Conservation (phyloP, 2,113 vertebrate species). For the Sterna hirundo region DNA sequence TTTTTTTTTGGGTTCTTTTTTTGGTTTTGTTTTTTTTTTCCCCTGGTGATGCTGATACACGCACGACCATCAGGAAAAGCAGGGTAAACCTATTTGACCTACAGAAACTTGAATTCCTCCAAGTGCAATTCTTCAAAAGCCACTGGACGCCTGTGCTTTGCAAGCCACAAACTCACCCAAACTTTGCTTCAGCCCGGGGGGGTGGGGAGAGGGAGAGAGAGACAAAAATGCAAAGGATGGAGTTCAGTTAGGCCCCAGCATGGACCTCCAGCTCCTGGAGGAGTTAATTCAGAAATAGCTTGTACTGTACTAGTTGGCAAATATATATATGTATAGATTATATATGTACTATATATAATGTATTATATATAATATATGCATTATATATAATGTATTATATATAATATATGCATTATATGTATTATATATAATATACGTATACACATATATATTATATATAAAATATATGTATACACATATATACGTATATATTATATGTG, state of each 20-base stretch:
- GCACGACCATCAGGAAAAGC: conserved; percentile 39
- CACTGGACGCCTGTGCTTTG: conserved; percentile 15
- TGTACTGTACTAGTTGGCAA: not conserved
- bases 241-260: not conserved
- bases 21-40: not conserved
- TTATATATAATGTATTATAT: no score
- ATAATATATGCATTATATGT: no score
- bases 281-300: not conserved
- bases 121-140: conserved; percentile 71
- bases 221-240: not conserved
- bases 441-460: not conserved
- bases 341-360: not conserved
- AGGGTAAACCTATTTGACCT: conserved; percentile 61
- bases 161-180: not conserved
- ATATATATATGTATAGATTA: not conserved
- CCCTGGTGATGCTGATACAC: not conserved
- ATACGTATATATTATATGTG: not conserved
- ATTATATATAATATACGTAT: not conserved
- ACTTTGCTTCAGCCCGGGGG: not conserved
- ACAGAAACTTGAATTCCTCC: conserved; percentile 58
- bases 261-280: not conserved
- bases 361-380: not conserved
- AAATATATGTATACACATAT: not conserved
- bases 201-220: no score
- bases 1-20: not conserved